phyloP scores from a whole-genome alignment of 2,888 invertebrate genomes.

The Lasioglossum vierecki region DNA sequence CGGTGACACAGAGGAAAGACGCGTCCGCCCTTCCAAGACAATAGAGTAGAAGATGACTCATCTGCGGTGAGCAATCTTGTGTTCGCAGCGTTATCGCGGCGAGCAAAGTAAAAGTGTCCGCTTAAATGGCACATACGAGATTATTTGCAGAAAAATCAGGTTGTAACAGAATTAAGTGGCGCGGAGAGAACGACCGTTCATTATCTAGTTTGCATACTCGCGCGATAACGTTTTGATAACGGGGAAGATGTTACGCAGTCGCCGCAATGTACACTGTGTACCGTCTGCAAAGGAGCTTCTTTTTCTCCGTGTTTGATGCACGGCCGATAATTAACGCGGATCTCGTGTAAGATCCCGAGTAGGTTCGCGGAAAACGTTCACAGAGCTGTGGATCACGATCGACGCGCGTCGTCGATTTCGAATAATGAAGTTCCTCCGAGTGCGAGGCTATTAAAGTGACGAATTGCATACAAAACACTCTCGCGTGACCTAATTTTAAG shows the following conservation, averaged over 20 bases:
- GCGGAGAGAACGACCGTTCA: background rate
- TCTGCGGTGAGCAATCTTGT: background rate
- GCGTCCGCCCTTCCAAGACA: background rate
- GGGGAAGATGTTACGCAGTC: background rate
- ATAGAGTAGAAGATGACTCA: background rate
- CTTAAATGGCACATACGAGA: background rate
- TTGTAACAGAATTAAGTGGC: background rate
- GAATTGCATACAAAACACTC: slow-evolving; percentile 22
- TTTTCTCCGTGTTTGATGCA: background rate
- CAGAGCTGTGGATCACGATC: background rate
- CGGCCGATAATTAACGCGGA: slow-evolving; percentile 11
- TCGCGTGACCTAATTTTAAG: slow-evolving; percentile 7
- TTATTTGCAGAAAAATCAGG: background rate
- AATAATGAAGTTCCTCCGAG: background rate
- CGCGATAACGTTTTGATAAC: background rate
- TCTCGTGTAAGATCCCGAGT: background rate
- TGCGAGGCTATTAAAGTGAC: slow-evolving; percentile 7
- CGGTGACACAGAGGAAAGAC: background rate
- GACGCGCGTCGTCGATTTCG: background rate
- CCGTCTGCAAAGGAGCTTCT: background rate
- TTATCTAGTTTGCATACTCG: background rate
- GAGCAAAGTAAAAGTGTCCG: background rate
- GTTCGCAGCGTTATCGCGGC: background rate
- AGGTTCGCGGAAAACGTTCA: background rate
- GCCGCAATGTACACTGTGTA: background rate